A percentile compares a stretch with the other conserved stretches of the same genome.
These are phyloP conservation scores for Telmatochromis sp. DNA, from an alignment of 2,113 vertebrate genomes.

Conservation along the genomic window DNA sequence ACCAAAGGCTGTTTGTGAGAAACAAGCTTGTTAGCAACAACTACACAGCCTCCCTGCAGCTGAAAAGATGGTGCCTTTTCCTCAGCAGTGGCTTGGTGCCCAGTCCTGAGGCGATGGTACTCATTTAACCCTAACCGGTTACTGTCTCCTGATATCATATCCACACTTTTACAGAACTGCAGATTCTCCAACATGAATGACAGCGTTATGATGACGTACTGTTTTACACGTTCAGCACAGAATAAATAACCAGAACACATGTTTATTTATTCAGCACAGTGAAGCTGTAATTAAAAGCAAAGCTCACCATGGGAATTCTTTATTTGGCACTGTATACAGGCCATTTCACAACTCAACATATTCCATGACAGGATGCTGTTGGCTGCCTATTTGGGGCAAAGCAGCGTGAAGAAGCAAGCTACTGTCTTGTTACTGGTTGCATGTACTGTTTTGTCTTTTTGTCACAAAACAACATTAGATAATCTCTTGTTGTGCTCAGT, in stretches of 20 bases:
- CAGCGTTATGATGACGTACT: background rate
- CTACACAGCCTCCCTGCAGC: constrained; percentile 49
- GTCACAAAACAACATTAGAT: background rate
- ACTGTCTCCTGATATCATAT: background rate
- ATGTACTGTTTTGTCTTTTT: background rate
- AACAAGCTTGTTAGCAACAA: constrained; percentile 58
- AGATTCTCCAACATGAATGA: background rate
- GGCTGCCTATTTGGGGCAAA: constrained; percentile 35
- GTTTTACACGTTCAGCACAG: background rate
- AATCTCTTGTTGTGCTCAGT: background rate
- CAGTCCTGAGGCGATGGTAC: constrained; percentile 28
- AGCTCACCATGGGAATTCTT: background rate
- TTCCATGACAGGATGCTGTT: constrained; percentile 32
- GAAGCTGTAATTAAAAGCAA: constrained; percentile 8
- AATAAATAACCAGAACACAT: background rate
- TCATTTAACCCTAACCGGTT: constrained; percentile 35
- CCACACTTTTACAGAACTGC: background rate
- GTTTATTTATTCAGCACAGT: background rate
- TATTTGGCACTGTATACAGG: constrained; percentile 32
- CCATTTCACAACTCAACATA: constrained; percentile 42
- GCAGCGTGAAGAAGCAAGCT: constrained; percentile 4
- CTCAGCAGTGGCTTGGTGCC: constrained; percentile 41
- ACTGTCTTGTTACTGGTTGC: background rate
- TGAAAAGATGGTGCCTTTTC: constrained; percentile 55
- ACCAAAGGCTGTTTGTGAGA: constrained; percentile 38